These are phyloP conservation scores for Cyanistes caeruleus DNA, from an alignment of 2,113 vertebrate genomes.

Conservation along the genomic window DNA sequence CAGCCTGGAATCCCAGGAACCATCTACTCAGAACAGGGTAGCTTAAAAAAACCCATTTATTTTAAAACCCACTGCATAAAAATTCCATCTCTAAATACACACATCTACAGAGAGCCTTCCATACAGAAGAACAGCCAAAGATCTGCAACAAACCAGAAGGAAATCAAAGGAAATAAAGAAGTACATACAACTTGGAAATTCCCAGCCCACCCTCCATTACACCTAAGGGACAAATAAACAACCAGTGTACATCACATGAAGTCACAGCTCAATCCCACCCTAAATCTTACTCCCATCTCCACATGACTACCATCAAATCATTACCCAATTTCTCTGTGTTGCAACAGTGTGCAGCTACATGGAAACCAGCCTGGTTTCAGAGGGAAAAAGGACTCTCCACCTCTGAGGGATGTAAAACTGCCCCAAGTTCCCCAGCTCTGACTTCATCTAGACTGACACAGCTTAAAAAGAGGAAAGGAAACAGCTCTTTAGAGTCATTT, in stretches of 20 bases:
- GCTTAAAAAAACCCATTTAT: neutral
- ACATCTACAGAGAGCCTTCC: neutral
- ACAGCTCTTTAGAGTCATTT: neutral
- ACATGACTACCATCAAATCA: neutral
- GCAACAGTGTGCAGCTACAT: fast-evolving
- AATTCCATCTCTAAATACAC: neutral
- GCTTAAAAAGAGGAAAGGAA: neutral
- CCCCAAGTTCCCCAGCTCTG: neutral
- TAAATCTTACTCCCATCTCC: neutral
- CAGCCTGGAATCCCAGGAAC: neutral
- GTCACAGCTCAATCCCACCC: neutral
- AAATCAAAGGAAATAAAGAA: neutral
- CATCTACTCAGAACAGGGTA: neutral
- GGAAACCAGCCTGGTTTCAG: neutral
- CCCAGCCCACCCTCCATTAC: neutral
- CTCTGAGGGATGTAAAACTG: neutral
- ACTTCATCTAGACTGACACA: neutral
- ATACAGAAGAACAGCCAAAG: neutral
- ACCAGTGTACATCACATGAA: fast-evolving
- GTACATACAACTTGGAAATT: neutral
- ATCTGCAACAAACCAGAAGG: neutral
- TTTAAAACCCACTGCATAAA: neutral
- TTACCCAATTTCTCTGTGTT: neutral
- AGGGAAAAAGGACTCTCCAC: neutral
- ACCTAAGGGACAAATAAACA: fast-evolving